Evolutionary conservation across 2,888 invertebrate genomes (phyloP).

Genomic region (Ariolimax columbianus): DNA sequence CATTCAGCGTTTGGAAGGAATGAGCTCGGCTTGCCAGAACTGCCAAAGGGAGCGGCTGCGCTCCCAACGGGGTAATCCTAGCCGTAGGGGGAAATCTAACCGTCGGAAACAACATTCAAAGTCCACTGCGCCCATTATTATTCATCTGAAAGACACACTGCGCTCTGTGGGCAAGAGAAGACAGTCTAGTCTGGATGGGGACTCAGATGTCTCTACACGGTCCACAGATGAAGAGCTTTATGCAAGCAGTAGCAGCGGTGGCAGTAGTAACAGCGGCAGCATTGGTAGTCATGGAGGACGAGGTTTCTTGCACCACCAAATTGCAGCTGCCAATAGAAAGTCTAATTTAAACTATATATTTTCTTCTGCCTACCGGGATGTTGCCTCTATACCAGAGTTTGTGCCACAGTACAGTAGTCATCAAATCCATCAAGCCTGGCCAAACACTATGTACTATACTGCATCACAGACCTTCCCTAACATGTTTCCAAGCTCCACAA

Average conservation of each 20-base stretch:
- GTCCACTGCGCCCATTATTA: slow-evolving; percentile 72
- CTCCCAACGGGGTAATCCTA: slow-evolving; percentile 46
- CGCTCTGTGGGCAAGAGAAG: slow-evolving; percentile 63
- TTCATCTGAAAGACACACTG: slow-evolving; percentile 70
- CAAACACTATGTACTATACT: background rate
- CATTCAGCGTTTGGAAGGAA: slow-evolving; percentile 62
- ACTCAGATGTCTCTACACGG: slow-evolving; percentile 53
- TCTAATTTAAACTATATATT: background rate
- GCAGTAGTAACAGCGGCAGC: background rate
- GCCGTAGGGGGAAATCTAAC: slow-evolving; percentile 55
- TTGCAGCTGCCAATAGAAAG: background rate
- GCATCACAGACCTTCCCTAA: slow-evolving; percentile 6
- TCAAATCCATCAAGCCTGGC: slow-evolving; percentile 29
- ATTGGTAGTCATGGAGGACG: background rate
- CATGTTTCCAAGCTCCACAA: slow-evolving; percentile 12
- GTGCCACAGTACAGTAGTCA: slow-evolving; percentile 36
- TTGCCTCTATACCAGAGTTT: slow-evolving; percentile 54
- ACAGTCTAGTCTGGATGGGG: slow-evolving; percentile 60
- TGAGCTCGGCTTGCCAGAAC: slow-evolving; percentile 70
- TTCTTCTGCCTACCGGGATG: slow-evolving; percentile 42
- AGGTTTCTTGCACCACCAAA: background rate
- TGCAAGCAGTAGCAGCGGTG: slow-evolving; percentile 16
- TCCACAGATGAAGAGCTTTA: slow-evolving; percentile 55
- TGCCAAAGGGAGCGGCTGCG: slow-evolving; percentile 70
- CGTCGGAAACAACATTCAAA: slow-evolving; percentile 60